Conservation (phyloP, 2,797 vertebrate genomes). For the Macroramphosus scolopax region DNA sequence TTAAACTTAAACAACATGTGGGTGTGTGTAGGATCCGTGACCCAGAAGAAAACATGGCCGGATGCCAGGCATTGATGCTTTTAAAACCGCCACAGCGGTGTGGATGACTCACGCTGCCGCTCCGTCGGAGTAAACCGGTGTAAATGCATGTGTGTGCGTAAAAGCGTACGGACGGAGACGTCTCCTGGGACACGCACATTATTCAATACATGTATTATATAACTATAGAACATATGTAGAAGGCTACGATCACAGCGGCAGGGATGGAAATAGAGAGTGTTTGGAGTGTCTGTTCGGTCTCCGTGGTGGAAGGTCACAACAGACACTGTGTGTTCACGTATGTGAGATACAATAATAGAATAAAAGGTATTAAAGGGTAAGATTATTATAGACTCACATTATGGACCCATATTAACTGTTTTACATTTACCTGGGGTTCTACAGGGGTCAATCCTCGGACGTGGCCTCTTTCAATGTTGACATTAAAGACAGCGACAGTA, state of each 20-base stretch:
- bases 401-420: too few relatives aligned
- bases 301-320: background rate
- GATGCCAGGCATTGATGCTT: constrained; percentile 59
- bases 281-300: constrained; percentile 2
- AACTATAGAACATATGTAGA: too few relatives aligned
- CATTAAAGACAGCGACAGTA: too few relatives aligned
- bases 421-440: too few relatives aligned
- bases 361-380: too few relatives aligned
- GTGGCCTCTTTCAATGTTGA: too few relatives aligned
- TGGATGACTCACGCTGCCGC: constrained; percentile 56
- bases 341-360: too few relatives aligned
- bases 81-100: constrained; percentile 31
- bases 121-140: constrained; percentile 37
- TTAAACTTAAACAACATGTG: constrained; percentile 61
- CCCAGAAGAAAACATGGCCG: constrained; percentile 59
- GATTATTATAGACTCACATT: too few relatives aligned
- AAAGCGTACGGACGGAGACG: constrained; percentile 33
- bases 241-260: too few relatives aligned
- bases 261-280: too few relatives aligned
- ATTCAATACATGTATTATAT: constrained; percentile 10
- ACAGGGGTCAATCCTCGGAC: too few relatives aligned
- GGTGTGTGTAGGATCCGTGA: constrained; percentile 64
- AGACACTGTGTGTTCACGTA: too few relatives aligned
- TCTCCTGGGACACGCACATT: constrained; percentile 34
- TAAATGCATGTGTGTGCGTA: constrained; percentile 5